A percentile compares a stretch with the other conserved stretches of the same genome.
These are phyloP conservation scores for Myanophis thanlyinensis DNA, from an alignment of 2,113 vertebrate species.

Conservation along the genomic window DNA sequence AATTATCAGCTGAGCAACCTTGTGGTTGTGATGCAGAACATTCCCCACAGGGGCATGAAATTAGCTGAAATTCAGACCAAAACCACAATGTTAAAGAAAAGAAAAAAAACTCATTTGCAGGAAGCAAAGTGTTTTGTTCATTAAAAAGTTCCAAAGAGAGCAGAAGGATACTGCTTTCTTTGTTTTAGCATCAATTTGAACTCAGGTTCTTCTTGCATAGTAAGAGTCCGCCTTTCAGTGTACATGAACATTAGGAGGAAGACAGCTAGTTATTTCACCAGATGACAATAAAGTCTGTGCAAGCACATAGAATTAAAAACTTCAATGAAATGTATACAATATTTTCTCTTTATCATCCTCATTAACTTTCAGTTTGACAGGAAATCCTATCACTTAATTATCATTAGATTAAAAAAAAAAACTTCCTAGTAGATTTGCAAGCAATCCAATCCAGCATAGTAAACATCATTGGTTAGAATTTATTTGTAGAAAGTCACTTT, in stretches of 20 bases:
- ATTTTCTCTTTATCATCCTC: slow-evolving; percentile 61
- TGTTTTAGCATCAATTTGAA: slow-evolving; percentile 36
- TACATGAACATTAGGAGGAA: slow-evolving; percentile 11
- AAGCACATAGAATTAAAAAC: slow-evolving; percentile 61
- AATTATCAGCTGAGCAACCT: slow-evolving; percentile 36
- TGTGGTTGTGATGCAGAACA: slow-evolving; percentile 20
- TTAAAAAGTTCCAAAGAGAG: slow-evolving; percentile 42
- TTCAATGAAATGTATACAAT: slow-evolving; percentile 53
- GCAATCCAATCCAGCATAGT: slow-evolving; percentile 14
- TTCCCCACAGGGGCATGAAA: slow-evolving; percentile 32
- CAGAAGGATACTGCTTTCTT: slow-evolving; percentile 40
- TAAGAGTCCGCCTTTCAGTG: slow-evolving; percentile 27
- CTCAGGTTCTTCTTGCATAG: slow-evolving; percentile 11
- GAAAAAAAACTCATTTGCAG: not conserved
- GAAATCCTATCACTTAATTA: slow-evolving; percentile 60
- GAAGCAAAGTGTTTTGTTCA: slow-evolving; percentile 41
- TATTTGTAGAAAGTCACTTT: slow-evolving; percentile 23
- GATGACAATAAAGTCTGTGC: slow-evolving; percentile 53
- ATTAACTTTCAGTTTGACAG: slow-evolving; percentile 71
- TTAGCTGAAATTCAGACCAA: slow-evolving; percentile 27
- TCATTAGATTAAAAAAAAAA: slow-evolving; percentile 40
- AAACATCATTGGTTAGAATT: slow-evolving; percentile 45
- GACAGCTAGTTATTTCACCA: slow-evolving; percentile 47
- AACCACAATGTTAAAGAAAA: slow-evolving; percentile 43
- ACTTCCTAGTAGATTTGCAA: slow-evolving; percentile 28